Evolutionary conservation across 2,113 vertebrate genomes (phyloP).

Genomic region (Plecotus auritus): DNA sequence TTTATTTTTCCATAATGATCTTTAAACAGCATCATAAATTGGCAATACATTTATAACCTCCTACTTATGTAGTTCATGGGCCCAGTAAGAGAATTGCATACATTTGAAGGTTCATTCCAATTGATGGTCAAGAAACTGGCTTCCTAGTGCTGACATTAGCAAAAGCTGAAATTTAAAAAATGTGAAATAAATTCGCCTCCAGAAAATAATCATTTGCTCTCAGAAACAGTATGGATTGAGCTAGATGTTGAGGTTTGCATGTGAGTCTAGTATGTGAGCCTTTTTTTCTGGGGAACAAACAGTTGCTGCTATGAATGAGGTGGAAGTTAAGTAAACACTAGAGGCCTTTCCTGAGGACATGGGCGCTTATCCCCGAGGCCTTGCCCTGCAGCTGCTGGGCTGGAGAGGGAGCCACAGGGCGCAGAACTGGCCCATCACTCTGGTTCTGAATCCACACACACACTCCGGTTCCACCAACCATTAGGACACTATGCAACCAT

Average conservation of each 20-base stretch:
- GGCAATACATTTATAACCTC: neutral
- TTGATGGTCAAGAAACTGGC: neutral
- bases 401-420: rapidly evolving
- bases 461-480: neutral
- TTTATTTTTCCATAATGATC: neutral
- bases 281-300: neutral
- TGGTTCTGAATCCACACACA: neutral
- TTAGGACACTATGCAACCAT: neutral
- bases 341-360: neutral
- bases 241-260: neutral
- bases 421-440: neutral
- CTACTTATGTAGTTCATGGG: neutral
- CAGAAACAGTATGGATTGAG: neutral
- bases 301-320: neutral
- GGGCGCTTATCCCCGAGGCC: neutral
- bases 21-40: neutral
- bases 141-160: neutral
- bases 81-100: neutral
- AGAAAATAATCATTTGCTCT: neutral
- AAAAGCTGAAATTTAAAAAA: neutral
- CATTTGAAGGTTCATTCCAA: neutral
- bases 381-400: neutral
- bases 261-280: neutral
- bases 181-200: neutral
- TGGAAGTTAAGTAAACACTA: neutral